Conservation (phyloP, 1,140 invertebrate genomes). For the Drosophila auraria region DNA sequence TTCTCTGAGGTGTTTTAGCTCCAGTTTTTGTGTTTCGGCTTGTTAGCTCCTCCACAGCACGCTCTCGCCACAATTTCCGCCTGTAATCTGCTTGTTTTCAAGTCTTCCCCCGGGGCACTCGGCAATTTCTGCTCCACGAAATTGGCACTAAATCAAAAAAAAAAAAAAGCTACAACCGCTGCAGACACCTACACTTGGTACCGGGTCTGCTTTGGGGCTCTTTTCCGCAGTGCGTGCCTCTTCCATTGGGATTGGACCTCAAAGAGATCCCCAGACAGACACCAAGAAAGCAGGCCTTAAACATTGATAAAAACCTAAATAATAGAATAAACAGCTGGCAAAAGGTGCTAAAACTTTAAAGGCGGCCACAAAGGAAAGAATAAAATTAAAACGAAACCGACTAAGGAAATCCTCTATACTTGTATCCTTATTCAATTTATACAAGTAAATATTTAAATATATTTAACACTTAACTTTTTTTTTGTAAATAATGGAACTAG, state of each 20-base stretch:
- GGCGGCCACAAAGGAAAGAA: conserved; percentile 32
- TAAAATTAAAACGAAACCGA: not conserved
- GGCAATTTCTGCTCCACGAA: conserved; percentile 70
- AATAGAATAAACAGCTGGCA: conserved; percentile 72
- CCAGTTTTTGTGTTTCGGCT: conserved; percentile 37
- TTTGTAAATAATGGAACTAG: too few relatives aligned
- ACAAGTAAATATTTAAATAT: not conserved
- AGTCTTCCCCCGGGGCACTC: conserved; percentile 52
- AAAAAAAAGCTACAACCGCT: conserved; percentile 25
- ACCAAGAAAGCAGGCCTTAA: conserved; percentile 3
- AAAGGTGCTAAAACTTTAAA: conserved; percentile 65
- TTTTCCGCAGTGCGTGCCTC: conserved; percentile 10
- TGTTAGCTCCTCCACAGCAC: conserved; percentile 47
- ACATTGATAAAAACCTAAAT: conserved; percentile 80
- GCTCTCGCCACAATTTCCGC: conserved; percentile 64
- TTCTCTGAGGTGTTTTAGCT: conserved; percentile 26
- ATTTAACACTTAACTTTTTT: too few relatives aligned
- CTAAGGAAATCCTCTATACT: not conserved
- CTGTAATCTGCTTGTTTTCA: conserved; percentile 60
- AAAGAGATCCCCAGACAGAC: not conserved
- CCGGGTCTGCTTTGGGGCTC: conserved; percentile 10
- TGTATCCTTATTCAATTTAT: too few relatives aligned
- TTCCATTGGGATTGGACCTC: conserved; percentile 29
- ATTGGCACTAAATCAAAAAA: conserved; percentile 79
- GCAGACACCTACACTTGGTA: conserved; percentile 49